A percentile compares a stretch with the other conserved stretches of the same genome.
Evolutionary conservation across 2,113 vertebrate genomes (phyloP).

Genomic region (Rattus rattus): DNA sequence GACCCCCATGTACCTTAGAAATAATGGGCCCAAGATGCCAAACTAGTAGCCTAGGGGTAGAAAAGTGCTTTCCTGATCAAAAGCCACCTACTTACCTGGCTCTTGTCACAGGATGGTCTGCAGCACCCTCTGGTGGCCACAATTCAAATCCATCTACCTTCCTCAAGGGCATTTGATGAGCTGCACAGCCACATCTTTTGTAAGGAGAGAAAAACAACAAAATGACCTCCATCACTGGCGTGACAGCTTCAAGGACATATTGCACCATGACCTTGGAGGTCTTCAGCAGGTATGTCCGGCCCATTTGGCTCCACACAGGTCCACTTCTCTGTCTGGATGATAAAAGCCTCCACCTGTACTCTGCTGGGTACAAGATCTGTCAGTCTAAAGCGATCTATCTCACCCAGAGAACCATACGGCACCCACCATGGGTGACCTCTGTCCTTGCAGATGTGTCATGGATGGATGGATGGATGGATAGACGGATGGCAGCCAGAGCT

Average conservation of each 20-base stretch:
- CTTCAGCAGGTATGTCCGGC: neutral
- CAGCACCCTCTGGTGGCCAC: constrained; percentile 51
- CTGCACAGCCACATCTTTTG: neutral
- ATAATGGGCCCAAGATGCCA: fast-evolving
- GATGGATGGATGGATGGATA: too few relatives aligned
- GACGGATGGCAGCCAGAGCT: neutral
- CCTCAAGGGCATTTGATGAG: neutral
- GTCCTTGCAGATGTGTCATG: too few relatives aligned
- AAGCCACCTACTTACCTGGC: neutral
- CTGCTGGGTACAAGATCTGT: neutral
- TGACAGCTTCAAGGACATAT: neutral
- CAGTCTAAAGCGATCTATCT: too few relatives aligned
- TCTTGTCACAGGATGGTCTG: fast-evolving
- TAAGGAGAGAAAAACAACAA: neutral
- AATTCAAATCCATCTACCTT: neutral
- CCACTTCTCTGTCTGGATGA: neutral
- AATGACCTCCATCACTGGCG: neutral
- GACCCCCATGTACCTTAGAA: neutral
- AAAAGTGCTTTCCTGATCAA: too few relatives aligned
- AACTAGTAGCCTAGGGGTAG: fast-evolving
- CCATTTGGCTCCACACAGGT: neutral
- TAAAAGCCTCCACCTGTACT: neutral
- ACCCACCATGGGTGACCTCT: fast-evolving
- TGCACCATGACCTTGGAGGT: neutral
- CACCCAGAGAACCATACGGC: too few relatives aligned